phyloP scores from a whole-genome alignment of 2,113 vertebrate species.

The Puma concolor region DNA sequence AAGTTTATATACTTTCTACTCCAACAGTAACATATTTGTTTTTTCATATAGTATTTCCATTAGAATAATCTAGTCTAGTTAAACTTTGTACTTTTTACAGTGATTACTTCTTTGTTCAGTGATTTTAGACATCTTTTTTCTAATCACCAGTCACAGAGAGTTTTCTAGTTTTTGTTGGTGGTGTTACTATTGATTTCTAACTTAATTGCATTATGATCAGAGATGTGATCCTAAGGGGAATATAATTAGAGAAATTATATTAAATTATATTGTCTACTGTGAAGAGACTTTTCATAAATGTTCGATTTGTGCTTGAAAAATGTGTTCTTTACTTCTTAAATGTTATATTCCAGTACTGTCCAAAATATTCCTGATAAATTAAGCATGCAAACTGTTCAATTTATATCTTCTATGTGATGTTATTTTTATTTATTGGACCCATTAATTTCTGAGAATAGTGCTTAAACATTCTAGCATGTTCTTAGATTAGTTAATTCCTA shows the following conservation, averaged over 20 bases:
- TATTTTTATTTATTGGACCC: neutral
- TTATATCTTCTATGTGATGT: neutral
- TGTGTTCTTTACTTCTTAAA: neutral
- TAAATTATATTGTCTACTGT: neutral
- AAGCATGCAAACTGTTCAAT: neutral
- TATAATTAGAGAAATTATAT: neutral
- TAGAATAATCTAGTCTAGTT: neutral
- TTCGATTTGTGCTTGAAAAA: neutral
- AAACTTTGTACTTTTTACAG: neutral
- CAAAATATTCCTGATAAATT: neutral
- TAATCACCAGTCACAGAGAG: neutral
- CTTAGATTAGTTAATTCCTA: neutral
- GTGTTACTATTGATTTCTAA: neutral
- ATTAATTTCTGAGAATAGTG: neutral
- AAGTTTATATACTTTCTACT: neutral
- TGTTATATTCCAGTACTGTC: neutral
- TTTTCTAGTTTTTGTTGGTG: neutral
- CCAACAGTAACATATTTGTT: neutral
- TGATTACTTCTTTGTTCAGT: neutral
- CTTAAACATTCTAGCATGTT: neutral
- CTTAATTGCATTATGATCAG: neutral
- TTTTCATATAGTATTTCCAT: neutral
- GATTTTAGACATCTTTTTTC: neutral
- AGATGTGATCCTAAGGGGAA: neutral
- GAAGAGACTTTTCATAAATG: neutral